Evolutionary conservation across 1,140 invertebrate genomes (phyloP).

Genomic region (Diachasma alloeum): DNA sequence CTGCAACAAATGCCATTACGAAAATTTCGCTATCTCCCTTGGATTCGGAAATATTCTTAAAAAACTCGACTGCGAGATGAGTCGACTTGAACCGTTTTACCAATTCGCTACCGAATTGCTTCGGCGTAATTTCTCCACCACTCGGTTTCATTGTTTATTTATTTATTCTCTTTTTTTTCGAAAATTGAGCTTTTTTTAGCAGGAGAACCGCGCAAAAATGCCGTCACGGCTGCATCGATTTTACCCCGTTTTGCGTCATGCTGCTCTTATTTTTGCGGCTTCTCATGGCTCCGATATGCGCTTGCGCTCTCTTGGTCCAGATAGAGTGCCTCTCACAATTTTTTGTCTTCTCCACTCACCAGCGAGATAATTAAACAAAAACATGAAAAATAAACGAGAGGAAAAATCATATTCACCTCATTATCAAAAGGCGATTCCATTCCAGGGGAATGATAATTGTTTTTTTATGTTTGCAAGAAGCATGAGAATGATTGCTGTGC

Average conservation of each 20-base stretch:
- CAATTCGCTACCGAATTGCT: no score
- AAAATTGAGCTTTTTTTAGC: conserved; percentile 10
- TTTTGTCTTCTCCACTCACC: conserved; percentile 1
- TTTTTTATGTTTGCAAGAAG: neutral
- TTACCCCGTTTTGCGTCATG: conserved; percentile 12
- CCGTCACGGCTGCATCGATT: conserved; percentile 32
- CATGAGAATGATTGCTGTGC: neutral
- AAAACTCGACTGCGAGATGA: no score
- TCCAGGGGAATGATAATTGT: neutral
- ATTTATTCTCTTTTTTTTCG: no score
- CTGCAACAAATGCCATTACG: no score
- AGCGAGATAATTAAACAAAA: conserved; percentile 22
- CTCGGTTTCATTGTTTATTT: no score
- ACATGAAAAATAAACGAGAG: neutral
- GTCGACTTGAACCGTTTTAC: no score
- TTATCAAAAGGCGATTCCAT: neutral
- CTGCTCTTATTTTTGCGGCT: conserved; percentile 32
- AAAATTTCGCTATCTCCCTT: no score
- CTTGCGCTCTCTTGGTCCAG: conserved; percentile 23
- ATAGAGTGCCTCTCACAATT: conserved; percentile 5
- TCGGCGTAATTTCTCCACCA: no score
- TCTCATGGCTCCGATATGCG: conserved; percentile 26
- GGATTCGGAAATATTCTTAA: no score
- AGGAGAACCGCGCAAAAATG: conserved; percentile 10
- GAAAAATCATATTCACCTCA: conserved; percentile 14